These are phyloP conservation scores for Harpagifer antarcticus DNA, from an alignment of 2,797 vertebrate species.

Conservation along the genomic window DNA sequence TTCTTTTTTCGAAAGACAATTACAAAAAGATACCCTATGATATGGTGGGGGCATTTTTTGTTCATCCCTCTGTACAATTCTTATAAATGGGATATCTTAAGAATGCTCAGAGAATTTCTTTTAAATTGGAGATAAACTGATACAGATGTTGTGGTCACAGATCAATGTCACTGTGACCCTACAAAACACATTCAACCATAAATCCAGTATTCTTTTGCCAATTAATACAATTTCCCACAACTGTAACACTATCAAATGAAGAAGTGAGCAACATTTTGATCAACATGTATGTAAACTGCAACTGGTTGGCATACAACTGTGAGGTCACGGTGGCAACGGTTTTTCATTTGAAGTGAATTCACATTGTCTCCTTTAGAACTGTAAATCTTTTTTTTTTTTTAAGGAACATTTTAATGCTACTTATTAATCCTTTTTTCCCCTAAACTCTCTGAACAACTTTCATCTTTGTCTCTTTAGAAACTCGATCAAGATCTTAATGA, in stretches of 20 bases:
- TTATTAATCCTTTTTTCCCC: neutral
- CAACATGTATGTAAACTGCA: too few species aligned
- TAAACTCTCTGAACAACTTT: conserved; percentile 17
- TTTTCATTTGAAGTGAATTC: neutral
- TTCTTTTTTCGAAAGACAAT: neutral
- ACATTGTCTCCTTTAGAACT: neutral
- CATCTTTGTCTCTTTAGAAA: conserved; percentile 87
- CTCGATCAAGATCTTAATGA: conserved; percentile 98
- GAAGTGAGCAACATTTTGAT: too few species aligned
- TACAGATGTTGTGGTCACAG: neutral
- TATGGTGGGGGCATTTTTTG: too few species aligned
- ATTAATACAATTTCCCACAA: neutral
- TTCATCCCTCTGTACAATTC: too few species aligned
- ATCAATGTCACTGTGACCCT: neutral
- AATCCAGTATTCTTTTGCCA: neutral
- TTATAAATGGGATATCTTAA: too few species aligned
- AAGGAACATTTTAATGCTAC: neutral
- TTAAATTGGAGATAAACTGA: neutral
- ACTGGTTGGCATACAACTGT: too few species aligned
- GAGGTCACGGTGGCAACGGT: too few species aligned
- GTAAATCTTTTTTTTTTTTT: neutral
- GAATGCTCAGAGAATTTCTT: too few species aligned
- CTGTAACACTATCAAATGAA: neutral
- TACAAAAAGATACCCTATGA: neutral
- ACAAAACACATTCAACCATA: neutral